Evolutionary conservation across 2,113 vertebrate species (phyloP).

Genomic region (Coryphaenoides rupestris): DNA sequence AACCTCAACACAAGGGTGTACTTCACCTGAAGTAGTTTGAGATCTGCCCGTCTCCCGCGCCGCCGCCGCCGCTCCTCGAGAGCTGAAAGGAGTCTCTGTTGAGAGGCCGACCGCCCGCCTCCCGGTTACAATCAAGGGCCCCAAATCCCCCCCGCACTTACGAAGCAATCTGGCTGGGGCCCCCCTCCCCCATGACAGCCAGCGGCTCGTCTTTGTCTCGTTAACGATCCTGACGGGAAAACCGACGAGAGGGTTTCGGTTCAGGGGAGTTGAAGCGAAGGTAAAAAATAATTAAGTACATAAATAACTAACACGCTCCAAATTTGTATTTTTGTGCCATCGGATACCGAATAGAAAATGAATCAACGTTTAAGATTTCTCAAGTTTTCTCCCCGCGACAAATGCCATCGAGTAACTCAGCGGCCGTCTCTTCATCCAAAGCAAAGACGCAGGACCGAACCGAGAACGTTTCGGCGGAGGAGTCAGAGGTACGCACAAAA

Average conservation of each 20-base stretch:
- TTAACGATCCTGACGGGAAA: slow-evolving; percentile 53
- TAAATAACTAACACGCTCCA: background rate
- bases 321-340: too few species aligned
- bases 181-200: too few species aligned
- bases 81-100: slow-evolving; percentile 35
- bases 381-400: too few species aligned
- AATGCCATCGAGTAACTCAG: too few species aligned
- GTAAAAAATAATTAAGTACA: too few species aligned
- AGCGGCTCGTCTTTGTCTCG: slow-evolving; percentile 53
- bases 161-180: slow-evolving; percentile 37
- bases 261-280: slow-evolving; percentile 35
- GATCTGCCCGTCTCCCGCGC: slow-evolving; percentile 39
- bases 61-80: slow-evolving; percentile 22
- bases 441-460: too few species aligned
- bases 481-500: too few species aligned
- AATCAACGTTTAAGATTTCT: too few species aligned
- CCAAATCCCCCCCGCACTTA: slow-evolving; percentile 40
- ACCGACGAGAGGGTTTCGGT: slow-evolving; percentile 47
- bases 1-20: slow-evolving; percentile 39
- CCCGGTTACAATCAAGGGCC: slow-evolving; percentile 51
- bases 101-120: slow-evolving; percentile 18
- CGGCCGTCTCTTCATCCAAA: too few species aligned
- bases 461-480: too few species aligned
- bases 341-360: too few species aligned
- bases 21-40: slow-evolving; percentile 39